Percentiles rank a stretch among this genome's conserved stretches.
Evolutionary conservation across 2,888 invertebrate genomes (phyloP).

Genomic region (Heteromurus nitidus): DNA sequence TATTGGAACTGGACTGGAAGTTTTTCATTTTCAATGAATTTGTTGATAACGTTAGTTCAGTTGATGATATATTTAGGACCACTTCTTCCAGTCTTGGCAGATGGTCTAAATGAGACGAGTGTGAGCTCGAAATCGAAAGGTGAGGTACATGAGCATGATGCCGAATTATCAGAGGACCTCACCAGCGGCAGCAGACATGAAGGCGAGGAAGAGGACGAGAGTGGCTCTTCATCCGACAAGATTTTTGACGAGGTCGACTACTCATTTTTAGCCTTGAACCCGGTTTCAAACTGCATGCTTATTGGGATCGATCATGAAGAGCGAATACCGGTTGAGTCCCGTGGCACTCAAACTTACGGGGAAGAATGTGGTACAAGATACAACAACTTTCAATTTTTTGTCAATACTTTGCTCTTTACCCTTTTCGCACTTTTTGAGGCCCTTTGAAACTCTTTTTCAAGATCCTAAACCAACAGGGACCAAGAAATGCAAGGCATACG

Average conservation of each 20-base stretch:
- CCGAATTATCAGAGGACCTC: no score
- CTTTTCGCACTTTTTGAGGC: background rate
- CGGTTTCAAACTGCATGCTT: background rate
- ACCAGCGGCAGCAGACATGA: no score
- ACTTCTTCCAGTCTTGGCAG: no score
- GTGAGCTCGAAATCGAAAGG: no score
- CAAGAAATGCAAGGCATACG: constrained; percentile 11
- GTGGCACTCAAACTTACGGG: background rate
- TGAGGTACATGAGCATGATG: no score
- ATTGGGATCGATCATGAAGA: constrained; percentile 6
- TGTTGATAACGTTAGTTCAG: no score
- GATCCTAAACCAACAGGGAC: background rate
- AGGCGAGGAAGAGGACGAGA: background rate
- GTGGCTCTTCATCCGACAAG: background rate
- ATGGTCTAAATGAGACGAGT: no score
- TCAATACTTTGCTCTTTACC: no score
- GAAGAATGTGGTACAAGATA: constrained; percentile 20
- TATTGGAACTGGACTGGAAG: no score
- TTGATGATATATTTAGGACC: no score
- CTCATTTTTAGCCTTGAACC: background rate
- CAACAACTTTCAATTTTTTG: no score
- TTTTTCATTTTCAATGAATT: no score
- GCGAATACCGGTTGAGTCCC: background rate
- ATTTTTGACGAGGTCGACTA: background rate
- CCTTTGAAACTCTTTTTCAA: background rate